Base-by-base conservation (phyloP, 2,888 invertebrate genomes). In the Carpatolechia fugitivella region DNA sequence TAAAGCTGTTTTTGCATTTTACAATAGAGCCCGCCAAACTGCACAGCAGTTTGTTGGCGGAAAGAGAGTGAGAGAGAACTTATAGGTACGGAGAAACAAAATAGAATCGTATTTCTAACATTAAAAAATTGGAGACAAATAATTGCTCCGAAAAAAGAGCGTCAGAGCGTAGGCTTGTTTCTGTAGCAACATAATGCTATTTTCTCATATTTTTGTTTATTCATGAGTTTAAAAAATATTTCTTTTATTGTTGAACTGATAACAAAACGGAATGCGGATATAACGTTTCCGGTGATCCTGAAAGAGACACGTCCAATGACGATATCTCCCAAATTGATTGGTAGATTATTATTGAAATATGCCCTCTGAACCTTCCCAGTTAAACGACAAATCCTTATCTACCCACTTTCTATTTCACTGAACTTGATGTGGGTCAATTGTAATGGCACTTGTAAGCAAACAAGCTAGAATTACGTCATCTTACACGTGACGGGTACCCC, bases 381-480 rank as follows among this genome's bases (percentile, higher is more conserved):
- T 20, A 41, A 57, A 66, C 20, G 18, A 41, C 18, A 18, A 41
- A 41, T 18, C 11, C 18, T 41, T 4, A 18, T 44, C 33, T n/a
- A 33, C 70, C 71, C 70, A 74, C 80, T 85, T 82, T 82, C 80
- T 66, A 77, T 82, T 78, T 83, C 81, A 70, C 69, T 82, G 82
- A 83, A 83, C 84, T 85, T 85, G 82, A 83, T 80, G 74, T 68
- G 72, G 72, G 72, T 70, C 68, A 69, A 68, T 69, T 68, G 61
- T 55, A 58, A 65, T 72, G 72, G 64, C 68, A 67, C 71, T 72
- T 59, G 58, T 65, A 65, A 58, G 64, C 65, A 68, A 70, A 69
- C 66, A 69, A 66, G 58, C 64, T 61, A 56, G 62, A 64, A 60
- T 72, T 72, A 75, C 72, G 78, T 75, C 72, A 76, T 64, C n/a